Conservation (phyloP, 2,797 vertebrate species). For the Enteromius trimaculatus region DNA sequence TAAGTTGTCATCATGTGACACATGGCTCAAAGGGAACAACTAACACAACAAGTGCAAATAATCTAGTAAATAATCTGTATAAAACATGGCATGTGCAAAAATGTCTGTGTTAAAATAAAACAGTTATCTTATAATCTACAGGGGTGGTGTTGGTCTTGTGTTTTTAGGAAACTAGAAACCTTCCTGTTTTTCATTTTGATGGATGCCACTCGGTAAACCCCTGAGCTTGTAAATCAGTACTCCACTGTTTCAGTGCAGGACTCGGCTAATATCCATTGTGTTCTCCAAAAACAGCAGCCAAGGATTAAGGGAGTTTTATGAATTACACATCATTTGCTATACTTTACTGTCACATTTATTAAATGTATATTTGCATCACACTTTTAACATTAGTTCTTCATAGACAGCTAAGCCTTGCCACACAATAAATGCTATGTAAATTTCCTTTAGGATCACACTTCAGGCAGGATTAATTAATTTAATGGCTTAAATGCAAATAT, state of each 20-base stretch:
- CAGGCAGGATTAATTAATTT: not conserved
- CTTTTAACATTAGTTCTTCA: not conserved
- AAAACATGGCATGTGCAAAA: not conserved
- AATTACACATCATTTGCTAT: constrained; percentile 10
- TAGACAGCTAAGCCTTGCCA: not conserved
- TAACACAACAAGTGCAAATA: not conserved
- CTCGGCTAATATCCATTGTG: constrained; percentile 25
- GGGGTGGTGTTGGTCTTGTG: constrained; percentile 20
- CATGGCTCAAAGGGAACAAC: not conserved
- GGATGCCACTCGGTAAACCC: constrained; percentile 52
- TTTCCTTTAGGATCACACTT: not conserved
- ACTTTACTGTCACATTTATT: constrained; percentile 24
- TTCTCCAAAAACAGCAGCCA: constrained; percentile 2
- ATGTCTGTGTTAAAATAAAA: constrained; percentile 38
- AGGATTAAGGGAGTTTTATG: not conserved
- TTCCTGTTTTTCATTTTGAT: constrained; percentile 44
- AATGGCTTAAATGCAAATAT: not conserved
- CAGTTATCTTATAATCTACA: constrained; percentile 12
- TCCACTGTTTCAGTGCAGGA: constrained; percentile 41
- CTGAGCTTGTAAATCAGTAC: constrained; percentile 52
- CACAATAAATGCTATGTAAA: not conserved
- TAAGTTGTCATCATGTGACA: not conserved
- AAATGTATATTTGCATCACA: constrained; percentile 16
- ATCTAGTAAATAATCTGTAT: constrained; percentile 6
- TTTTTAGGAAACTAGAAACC: constrained; percentile 43